phyloP scores from a whole-genome alignment of 2,888 invertebrate species.

The Lucinisca nassula region DNA sequence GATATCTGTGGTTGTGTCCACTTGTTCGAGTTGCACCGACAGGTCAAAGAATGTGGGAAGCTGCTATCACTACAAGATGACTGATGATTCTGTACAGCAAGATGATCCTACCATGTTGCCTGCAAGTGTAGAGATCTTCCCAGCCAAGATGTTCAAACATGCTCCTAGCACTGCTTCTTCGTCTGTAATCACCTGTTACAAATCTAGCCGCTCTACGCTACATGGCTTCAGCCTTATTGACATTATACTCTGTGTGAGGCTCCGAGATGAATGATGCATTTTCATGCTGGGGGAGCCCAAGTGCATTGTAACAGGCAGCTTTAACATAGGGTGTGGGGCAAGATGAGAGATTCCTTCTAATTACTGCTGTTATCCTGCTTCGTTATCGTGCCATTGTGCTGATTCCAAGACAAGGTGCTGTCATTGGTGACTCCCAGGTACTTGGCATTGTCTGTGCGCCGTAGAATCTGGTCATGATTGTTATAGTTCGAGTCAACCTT shows the following conservation, averaged over 20 bases:
- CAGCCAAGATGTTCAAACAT: neutral
- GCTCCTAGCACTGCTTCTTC: neutral
- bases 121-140: neutral
- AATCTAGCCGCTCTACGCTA: constrained; percentile 24
- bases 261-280: too few species aligned
- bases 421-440: neutral
- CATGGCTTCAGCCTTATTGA: constrained; percentile 22
- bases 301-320: neutral
- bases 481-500: neutral
- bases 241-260: constrained; percentile 17
- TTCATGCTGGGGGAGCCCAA: too few species aligned
- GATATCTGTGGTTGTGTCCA: neutral
- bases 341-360: neutral
- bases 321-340: neutral
- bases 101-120: neutral
- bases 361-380: neutral
- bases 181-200: constrained; percentile 3
- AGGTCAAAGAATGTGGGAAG: too few species aligned
- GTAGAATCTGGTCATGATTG: neutral
- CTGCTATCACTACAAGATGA: neutral
- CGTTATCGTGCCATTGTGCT: neutral
- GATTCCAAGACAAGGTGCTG: constrained; percentile 11
- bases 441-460: neutral
- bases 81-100: neutral
- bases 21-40: too few species aligned